Percentiles rank a stretch among this genome's conserved stretches.
These are phyloP conservation scores for Craniophora ligustri DNA, from an alignment of 2,888 invertebrate species.

Conservation along the genomic window DNA sequence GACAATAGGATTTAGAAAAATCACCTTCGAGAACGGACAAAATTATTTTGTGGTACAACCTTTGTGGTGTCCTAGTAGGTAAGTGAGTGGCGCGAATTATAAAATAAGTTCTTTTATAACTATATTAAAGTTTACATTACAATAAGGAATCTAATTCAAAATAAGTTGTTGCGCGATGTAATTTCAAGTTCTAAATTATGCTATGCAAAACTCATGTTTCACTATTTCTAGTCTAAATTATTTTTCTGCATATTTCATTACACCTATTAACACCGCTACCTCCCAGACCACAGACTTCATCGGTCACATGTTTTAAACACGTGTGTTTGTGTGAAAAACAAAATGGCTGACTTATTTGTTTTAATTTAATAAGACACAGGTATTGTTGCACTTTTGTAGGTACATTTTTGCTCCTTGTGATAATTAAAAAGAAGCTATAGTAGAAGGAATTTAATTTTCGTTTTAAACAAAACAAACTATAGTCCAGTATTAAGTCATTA, in stretches of 20 bases:
- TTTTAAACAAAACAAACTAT: neutral
- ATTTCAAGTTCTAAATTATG: neutral
- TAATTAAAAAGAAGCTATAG: too few species aligned
- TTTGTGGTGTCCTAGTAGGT: neutral
- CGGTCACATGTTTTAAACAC: constrained; percentile 2
- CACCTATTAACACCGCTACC: neutral
- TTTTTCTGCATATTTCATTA: neutral
- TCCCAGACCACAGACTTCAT: neutral
- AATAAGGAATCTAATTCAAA: too few species aligned
- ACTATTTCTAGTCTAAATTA: neutral
- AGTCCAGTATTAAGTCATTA: constrained; percentile 5
- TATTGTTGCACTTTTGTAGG: neutral
- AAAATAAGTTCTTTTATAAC: neutral
- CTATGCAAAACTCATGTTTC: neutral
- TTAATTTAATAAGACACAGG: neutral
- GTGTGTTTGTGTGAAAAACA: constrained; percentile 15
- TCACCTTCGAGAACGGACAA: constrained; percentile 9
- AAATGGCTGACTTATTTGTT: constrained; percentile 22
- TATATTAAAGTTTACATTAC: too few species aligned
- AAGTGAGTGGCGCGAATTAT: neutral
- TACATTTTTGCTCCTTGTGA: constrained; percentile 1
- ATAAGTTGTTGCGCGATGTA: too few species aligned
- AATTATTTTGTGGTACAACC: constrained; percentile 19
- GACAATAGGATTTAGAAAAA: constrained; percentile 36
- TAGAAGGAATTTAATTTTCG: neutral